Percentiles rank a stretch among this genome's conserved stretches.
Conservation (phyloP, 2,797 vertebrate genomes). For the Acanthornis magna region DNA sequence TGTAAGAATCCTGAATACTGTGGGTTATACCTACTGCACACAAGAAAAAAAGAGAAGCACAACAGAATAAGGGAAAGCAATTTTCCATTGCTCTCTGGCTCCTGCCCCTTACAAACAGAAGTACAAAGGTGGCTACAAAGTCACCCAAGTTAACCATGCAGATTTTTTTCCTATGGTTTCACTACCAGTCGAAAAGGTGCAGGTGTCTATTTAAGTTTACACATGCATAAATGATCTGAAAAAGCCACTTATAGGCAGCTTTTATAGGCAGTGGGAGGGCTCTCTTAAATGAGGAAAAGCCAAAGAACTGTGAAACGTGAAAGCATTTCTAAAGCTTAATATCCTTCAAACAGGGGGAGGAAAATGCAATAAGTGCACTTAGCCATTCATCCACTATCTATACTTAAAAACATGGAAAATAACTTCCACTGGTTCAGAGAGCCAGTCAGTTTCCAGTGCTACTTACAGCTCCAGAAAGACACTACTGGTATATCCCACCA, state of each 20-base stretch:
- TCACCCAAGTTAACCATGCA: neutral
- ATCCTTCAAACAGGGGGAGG: neutral
- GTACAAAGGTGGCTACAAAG: neutral
- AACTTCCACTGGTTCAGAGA: neutral
- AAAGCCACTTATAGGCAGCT: constrained; percentile 6
- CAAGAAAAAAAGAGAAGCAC: neutral
- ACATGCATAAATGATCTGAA: constrained; percentile 8
- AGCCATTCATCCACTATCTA: neutral
- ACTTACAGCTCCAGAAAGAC: neutral
- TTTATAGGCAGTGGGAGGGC: neutral
- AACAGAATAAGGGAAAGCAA: neutral
- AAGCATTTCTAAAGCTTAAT: neutral
- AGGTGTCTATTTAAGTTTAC: neutral
- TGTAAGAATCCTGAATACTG: neutral
- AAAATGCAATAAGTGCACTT: neutral
- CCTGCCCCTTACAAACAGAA: neutral
- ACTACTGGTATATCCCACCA: neutral
- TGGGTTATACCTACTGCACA: neutral
- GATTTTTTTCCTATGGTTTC: neutral
- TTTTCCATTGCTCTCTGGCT: neutral
- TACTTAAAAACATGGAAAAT: neutral
- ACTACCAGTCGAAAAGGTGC: neutral
- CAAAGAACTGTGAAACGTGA: neutral
- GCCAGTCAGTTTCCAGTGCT: neutral
- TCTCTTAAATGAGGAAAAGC: neutral